Evolutionary conservation across 2,888 invertebrate genomes (phyloP).

Genomic region (Orthonychiurus folsomi): DNA sequence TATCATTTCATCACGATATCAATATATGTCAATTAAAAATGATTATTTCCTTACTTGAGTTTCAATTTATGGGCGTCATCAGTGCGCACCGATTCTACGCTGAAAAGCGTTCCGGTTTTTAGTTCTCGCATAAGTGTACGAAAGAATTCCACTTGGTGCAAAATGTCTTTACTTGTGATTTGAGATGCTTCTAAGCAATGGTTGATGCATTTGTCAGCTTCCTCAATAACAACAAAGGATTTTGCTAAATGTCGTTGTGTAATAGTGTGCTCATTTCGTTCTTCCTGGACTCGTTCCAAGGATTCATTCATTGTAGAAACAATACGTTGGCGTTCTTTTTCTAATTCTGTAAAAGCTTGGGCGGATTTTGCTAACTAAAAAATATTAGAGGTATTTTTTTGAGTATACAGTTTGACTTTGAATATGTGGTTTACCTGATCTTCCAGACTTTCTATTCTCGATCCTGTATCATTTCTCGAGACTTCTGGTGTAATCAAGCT

Average conservation of each 20-base stretch:
- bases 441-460: not conserved
- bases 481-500: slow-evolving; percentile 12
- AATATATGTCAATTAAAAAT: no score
- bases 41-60: slow-evolving; percentile 14
- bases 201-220: slow-evolving; percentile 31
- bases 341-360: slow-evolving; percentile 46
- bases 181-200: slow-evolving; percentile 34
- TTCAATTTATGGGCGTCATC: slow-evolving; percentile 22
- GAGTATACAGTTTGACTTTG: not conserved
- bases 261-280: slow-evolving; percentile 45
- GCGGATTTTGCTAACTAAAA: not conserved
- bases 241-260: slow-evolving; percentile 37
- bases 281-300: slow-evolving; percentile 53
- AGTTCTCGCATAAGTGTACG: slow-evolving; percentile 32
- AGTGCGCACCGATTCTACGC: slow-evolving; percentile 12
- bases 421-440: slow-evolving; percentile 5
- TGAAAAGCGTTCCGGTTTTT: slow-evolving; percentile 32
- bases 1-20: no score
- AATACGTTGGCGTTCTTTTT: slow-evolving; percentile 55
- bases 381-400: not conserved
- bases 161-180: slow-evolving; percentile 25
- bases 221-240: slow-evolving; percentile 27
- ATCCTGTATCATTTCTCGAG: not conserved
- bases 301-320: slow-evolving; percentile 53
- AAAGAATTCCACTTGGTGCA: slow-evolving; percentile 33